Evolutionary conservation across 2,888 invertebrate species (phyloP).

Genomic region (Drosophila acutilabella): DNA sequence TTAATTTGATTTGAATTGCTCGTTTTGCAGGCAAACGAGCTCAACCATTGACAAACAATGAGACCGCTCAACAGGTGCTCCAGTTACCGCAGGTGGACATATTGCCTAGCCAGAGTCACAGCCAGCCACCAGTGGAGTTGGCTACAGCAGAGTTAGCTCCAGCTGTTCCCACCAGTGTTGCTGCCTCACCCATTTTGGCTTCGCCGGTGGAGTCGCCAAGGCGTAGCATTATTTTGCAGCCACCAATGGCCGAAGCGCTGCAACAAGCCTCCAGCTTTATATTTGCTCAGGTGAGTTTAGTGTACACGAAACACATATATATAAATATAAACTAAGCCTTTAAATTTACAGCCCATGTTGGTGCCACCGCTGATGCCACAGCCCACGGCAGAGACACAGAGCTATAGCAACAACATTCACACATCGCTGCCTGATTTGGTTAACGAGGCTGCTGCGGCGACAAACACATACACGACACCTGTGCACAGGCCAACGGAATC

Average conservation of each 20-base stretch:
- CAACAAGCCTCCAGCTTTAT: slow-evolving; percentile 75
- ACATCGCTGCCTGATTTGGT: slow-evolving; percentile 69
- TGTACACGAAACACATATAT: too few relatives aligned
- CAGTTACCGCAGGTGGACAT: slow-evolving; percentile 56
- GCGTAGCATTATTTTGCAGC: slow-evolving; percentile 86
- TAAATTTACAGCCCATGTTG: slow-evolving; percentile 70
- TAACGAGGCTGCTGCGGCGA: slow-evolving; percentile 69
- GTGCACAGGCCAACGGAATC: slow-evolving; percentile 36
- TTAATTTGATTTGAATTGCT: slow-evolving; percentile 6
- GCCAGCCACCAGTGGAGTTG: background rate
- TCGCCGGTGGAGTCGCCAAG: slow-evolving; percentile 78
- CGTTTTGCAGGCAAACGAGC: slow-evolving; percentile 77
- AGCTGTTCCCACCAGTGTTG: background rate
- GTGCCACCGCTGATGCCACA: slow-evolving; percentile 80
- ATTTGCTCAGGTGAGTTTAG: slow-evolving; percentile 78
- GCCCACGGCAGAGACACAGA: slow-evolving; percentile 55
- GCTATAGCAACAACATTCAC: slow-evolving; percentile 20
- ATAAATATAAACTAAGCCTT: background rate
- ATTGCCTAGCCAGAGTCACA: slow-evolving; percentile 47
- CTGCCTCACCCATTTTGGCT: slow-evolving; percentile 37
- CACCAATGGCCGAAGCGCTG: slow-evolving; percentile 83
- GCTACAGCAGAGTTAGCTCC: background rate
- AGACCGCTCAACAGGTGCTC: slow-evolving; percentile 48
- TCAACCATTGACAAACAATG: slow-evolving; percentile 72
- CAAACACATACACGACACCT: slow-evolving; percentile 38